Base-by-base conservation (phyloP, 2,888 invertebrate species). In the Polyommatus icarus region DNA sequence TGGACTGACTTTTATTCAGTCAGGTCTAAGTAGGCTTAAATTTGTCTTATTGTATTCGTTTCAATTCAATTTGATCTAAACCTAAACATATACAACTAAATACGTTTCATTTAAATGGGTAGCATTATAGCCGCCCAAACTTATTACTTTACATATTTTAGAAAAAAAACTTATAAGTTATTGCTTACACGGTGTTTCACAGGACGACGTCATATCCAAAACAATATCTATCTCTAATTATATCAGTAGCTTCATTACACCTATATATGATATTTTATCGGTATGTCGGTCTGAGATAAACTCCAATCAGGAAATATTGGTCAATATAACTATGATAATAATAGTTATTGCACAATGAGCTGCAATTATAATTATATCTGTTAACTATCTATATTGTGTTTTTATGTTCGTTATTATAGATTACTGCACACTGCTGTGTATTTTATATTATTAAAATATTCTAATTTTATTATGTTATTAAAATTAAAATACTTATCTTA, bases 221-320 rank as follows among this genome's bases (percentile, higher is more conserved):
- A 29, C 50, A 73, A 29, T 50, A 50, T 50, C 15, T 46, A 73
- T 10, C 73, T 24, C 50, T 73, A 12, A 40, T 10, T 12, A 36
- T 20, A 20, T 4, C 20, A 29, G 73, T 15, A 20, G 24, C 8
- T 24, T 73, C 50, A 20, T 72, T 73, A 24, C 61, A 67, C 61
- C 61, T 29, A 73, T 73, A 73, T 73, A 73, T 24, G 24, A 54
- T 2, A 50, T 8, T 54, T 75, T 75, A 75, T 75, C 75, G 18
- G 54, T 75, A 29, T 54, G 50, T 75, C 73, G 24, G 50, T 73
- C 54, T 75, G 1, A 24, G 75, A 75, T 75, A 75, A 75, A 20
- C 24, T 50, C 15, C 6, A 73, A 73, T 75, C 5, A 54, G 75
- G 29, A 75, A 75, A 54, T 50, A 50, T 75, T 75, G 75, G 75